Conservation (phyloP, 2,888 invertebrate genomes). For the Eupithecia vulgata region DNA sequence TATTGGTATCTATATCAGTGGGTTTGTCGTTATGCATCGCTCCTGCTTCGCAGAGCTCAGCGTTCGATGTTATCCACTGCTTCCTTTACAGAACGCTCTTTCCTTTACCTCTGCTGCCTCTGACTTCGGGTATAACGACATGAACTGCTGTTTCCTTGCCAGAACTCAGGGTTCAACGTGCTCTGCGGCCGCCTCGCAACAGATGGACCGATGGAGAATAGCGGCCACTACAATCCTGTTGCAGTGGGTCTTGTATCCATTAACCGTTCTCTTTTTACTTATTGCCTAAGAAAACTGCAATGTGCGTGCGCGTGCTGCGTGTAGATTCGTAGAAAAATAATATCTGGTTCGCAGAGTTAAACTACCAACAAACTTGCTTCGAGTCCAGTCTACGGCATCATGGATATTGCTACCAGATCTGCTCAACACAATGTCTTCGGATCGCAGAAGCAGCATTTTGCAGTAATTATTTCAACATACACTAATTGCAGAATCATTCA, state of each 20-base stretch:
- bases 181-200: background rate
- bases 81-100: background rate
- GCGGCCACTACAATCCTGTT: background rate
- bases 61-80: background rate
- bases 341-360: background rate
- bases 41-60: conserved; percentile 24
- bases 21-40: background rate
- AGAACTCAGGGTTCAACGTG: background rate
- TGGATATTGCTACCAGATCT: background rate
- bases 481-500: background rate
- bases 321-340: conserved; percentile 1
- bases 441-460: background rate
- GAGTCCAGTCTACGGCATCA: background rate
- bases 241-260: background rate
- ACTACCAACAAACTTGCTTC: background rate
- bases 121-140: background rate
- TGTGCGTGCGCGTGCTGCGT: conserved; percentile 3
- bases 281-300: background rate
- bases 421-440: background rate
- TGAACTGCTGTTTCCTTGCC: background rate
- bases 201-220: background rate
- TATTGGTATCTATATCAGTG: background rate
- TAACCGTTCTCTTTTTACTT: background rate
- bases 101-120: background rate
- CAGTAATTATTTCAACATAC: background rate